These are phyloP conservation scores for Pluvianellus socialis DNA, from an alignment of 2,113 vertebrate genomes.

Conservation along the genomic window DNA sequence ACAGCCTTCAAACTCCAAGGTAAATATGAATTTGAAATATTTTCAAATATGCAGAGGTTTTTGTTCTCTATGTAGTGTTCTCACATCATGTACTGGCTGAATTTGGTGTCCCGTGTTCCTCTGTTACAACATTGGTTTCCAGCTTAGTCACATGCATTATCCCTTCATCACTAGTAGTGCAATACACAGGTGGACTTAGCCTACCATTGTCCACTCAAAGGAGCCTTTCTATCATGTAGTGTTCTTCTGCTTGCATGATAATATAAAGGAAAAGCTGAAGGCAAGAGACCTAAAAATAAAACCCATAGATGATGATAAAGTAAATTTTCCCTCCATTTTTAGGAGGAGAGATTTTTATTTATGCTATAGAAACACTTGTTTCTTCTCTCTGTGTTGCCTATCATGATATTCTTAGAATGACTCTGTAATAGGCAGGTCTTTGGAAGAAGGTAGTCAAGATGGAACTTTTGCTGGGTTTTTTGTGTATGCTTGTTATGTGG, in stretches of 20 bases:
- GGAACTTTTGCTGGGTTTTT: not conserved
- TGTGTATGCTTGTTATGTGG: slow-evolving; percentile 17
- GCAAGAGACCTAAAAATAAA: slow-evolving; percentile 41
- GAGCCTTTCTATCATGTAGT: not conserved
- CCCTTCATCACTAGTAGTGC: not conserved
- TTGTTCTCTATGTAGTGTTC: not conserved
- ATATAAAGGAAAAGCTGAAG: not conserved
- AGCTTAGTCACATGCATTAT: not conserved
- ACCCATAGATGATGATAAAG: not conserved
- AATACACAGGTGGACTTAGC: not conserved
- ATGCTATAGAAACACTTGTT: slow-evolving; percentile 28
- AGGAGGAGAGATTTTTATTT: slow-evolving; percentile 36
- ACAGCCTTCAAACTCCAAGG: not conserved
- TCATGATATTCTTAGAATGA: slow-evolving; percentile 34
- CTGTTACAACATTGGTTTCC: not conserved
- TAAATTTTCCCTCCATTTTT: not conserved
- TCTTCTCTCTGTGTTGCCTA: slow-evolving; percentile 50
- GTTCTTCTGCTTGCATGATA: not conserved
- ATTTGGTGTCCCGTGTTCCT: not conserved
- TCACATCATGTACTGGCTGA: not conserved
- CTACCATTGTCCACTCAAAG: not conserved
- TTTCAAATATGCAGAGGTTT: not conserved
- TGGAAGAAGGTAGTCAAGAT: slow-evolving; percentile 3
- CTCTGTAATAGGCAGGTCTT: slow-evolving; percentile 36
- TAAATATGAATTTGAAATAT: not conserved